Conservation (phyloP, 1,140 invertebrate species). For the Augochlora pura region DNA sequence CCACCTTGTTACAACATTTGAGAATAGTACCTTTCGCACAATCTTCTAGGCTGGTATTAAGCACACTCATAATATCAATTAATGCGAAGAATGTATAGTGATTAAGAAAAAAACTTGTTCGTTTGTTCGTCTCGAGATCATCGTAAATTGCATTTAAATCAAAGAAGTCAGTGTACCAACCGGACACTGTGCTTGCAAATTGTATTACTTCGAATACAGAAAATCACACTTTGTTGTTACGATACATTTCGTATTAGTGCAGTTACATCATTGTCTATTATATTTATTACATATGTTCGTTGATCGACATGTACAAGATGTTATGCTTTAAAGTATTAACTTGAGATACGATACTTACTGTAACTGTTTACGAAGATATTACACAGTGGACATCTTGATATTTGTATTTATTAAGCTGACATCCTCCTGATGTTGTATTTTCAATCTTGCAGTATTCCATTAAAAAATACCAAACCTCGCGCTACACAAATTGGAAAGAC, state of each 20-base stretch:
- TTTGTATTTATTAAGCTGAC: slow-evolving; percentile 61
- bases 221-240: slow-evolving; percentile 3
- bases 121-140: background rate
- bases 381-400: slow-evolving; percentile 62
- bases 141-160: background rate
- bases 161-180: background rate
- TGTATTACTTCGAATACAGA: background rate
- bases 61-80: background rate
- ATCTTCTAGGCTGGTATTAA: slow-evolving; percentile 12
- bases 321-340: slow-evolving; percentile 52
- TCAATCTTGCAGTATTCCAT: slow-evolving; percentile 62
- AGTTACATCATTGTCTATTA: slow-evolving; percentile 17
- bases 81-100: slow-evolving; percentile 10
- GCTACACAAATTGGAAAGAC: slow-evolving; percentile 66
- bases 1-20: slow-evolving; percentile 60
- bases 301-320: slow-evolving; percentile 26
- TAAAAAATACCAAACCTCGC: slow-evolving; percentile 65
- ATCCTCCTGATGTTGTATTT: slow-evolving; percentile 60
- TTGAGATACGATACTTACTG: slow-evolving; percentile 63
- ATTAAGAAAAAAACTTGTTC: slow-evolving; percentile 1
- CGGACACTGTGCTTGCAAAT: background rate
- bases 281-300: slow-evolving; percentile 18
- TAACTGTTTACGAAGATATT: slow-evolving; percentile 55
- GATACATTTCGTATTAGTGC: slow-evolving; percentile 18
- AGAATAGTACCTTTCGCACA: slow-evolving; percentile 9